Evolutionary conservation across 2,888 invertebrate genomes (phyloP).

Genomic region (Andricus quercusramuli): DNA sequence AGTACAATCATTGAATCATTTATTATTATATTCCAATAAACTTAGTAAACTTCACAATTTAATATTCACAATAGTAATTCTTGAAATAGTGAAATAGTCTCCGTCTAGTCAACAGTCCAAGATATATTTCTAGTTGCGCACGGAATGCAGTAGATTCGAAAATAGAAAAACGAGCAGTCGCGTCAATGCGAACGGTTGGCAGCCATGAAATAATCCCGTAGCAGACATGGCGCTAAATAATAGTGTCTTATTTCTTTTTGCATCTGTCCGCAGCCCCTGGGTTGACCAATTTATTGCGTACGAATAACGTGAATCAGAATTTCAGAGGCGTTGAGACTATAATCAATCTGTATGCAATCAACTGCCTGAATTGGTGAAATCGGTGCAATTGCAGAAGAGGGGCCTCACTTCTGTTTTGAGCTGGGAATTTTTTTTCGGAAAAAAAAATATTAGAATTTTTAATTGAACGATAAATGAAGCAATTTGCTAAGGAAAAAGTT

Average conservation of each 20-base stretch:
- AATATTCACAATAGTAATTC: too few relatives aligned
- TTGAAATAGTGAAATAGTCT: too few relatives aligned
- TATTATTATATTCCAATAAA: too few relatives aligned
- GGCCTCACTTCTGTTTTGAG: too few relatives aligned
- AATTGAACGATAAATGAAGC: too few relatives aligned
- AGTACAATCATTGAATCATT: too few relatives aligned
- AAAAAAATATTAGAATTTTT: too few relatives aligned
- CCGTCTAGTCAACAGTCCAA: slow-evolving; percentile 46
- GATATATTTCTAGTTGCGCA: slow-evolving; percentile 59
- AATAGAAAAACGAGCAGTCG: slow-evolving; percentile 54
- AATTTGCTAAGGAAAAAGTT: too few relatives aligned
- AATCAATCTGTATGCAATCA: neutral
- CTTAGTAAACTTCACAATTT: too few relatives aligned
- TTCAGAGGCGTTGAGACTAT: neutral
- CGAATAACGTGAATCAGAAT: neutral
- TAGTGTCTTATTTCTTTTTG: slow-evolving; percentile 1
- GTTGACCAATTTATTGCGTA: neutral
- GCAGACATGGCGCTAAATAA: slow-evolving; percentile 50
- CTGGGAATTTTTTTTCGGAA: too few relatives aligned
- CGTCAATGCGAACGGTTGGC: slow-evolving; percentile 6
- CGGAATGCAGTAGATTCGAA: slow-evolving; percentile 54
- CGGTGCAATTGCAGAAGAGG: too few relatives aligned
- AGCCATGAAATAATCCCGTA: slow-evolving; percentile 45
- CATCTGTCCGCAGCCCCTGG: neutral
- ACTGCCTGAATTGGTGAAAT: too few relatives aligned